These are phyloP conservation scores for Xiphias gladius DNA, from an alignment of 2,113 vertebrate species.

Conservation along the genomic window DNA sequence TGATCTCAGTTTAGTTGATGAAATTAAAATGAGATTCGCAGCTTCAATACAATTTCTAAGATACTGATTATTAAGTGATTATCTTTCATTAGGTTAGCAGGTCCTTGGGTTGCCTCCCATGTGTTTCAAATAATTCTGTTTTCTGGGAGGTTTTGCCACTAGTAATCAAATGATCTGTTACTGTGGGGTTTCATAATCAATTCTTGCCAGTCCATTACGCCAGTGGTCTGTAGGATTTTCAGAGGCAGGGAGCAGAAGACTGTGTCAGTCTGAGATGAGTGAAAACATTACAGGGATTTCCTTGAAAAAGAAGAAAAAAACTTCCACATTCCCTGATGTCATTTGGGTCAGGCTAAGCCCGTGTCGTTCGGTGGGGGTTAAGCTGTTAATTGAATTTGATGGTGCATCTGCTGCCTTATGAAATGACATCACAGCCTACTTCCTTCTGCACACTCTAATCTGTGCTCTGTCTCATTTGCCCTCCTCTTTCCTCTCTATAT, in stretches of 20 bases:
- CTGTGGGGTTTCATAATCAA: slow-evolving; percentile 62
- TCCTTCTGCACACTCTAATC: slow-evolving; percentile 11
- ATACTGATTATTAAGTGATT: slow-evolving; percentile 72
- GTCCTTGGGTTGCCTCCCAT: slow-evolving; percentile 12
- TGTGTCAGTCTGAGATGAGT: slow-evolving; percentile 44
- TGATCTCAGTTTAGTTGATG: slow-evolving; percentile 49
- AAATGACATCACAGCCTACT: slow-evolving; percentile 53
- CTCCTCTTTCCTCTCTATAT: slow-evolving; percentile 7
- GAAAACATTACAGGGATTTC: slow-evolving; percentile 66
- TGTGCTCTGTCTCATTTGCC: not conserved
- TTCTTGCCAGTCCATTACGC: slow-evolving; percentile 66
- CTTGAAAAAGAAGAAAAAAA: slow-evolving; percentile 9
- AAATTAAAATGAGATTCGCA: slow-evolving; percentile 53
- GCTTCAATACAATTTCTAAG: slow-evolving; percentile 43
- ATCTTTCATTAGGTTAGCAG: slow-evolving; percentile 56
- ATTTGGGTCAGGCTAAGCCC: slow-evolving; percentile 48
- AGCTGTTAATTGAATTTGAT: slow-evolving; percentile 75
- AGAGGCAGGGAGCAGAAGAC: slow-evolving; percentile 37
- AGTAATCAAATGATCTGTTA: slow-evolving; percentile 67
- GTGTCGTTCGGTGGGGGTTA: slow-evolving; percentile 31
- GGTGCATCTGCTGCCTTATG: slow-evolving; percentile 67
- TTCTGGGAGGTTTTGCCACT: slow-evolving; percentile 26
- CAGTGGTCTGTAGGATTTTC: slow-evolving; percentile 7
- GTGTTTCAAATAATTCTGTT: slow-evolving; percentile 63
- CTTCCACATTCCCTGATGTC: slow-evolving; percentile 61